A percentile compares a stretch with the other conserved stretches of the same genome.
phyloP scores from a whole-genome alignment of 2,113 vertebrate species.

The Coptodon bakossiorum region DNA sequence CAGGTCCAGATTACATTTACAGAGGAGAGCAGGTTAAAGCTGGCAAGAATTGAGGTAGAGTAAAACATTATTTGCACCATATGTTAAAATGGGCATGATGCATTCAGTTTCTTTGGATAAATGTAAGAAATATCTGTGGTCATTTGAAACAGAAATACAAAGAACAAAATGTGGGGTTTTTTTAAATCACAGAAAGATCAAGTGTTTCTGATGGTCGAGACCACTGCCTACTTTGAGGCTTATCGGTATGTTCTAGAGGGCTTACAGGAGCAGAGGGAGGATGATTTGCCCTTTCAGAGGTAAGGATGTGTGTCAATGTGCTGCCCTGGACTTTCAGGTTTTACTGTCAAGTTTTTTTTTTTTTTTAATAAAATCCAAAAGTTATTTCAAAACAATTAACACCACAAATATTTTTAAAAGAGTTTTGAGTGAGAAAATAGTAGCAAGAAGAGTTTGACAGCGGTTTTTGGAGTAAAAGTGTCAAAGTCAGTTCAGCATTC shows the following conservation, averaged over 20 bases:
- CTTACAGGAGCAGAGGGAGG: slow-evolving; percentile 76
- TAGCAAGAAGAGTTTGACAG: background rate
- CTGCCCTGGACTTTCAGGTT: background rate
- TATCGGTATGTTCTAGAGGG: slow-evolving; percentile 89
- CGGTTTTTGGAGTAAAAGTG: accelerated
- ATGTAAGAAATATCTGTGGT: background rate
- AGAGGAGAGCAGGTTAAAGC: slow-evolving; percentile 72
- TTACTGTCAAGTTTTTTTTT: background rate
- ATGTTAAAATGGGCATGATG: accelerated
- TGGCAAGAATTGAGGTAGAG: slow-evolving; percentile 62
- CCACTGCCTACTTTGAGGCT: slow-evolving; percentile 91
- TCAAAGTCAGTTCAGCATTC: background rate
- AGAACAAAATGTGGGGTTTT: background rate
- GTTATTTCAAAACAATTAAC: background rate
- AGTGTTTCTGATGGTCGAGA: slow-evolving; percentile 91
- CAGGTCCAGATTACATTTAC: slow-evolving; percentile 80
- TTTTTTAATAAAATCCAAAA: background rate
- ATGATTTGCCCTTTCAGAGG: slow-evolving; percentile 87
- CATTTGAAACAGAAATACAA: background rate
- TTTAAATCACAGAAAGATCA: slow-evolving; percentile 69
- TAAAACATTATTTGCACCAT: background rate
- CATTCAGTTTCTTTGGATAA: background rate
- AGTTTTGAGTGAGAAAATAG: background rate
- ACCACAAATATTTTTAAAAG: background rate
- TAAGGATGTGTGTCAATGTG: background rate